Evolutionary conservation across 2,113 vertebrate genomes (phyloP).

Genomic region (Tauraco erythrolophus): DNA sequence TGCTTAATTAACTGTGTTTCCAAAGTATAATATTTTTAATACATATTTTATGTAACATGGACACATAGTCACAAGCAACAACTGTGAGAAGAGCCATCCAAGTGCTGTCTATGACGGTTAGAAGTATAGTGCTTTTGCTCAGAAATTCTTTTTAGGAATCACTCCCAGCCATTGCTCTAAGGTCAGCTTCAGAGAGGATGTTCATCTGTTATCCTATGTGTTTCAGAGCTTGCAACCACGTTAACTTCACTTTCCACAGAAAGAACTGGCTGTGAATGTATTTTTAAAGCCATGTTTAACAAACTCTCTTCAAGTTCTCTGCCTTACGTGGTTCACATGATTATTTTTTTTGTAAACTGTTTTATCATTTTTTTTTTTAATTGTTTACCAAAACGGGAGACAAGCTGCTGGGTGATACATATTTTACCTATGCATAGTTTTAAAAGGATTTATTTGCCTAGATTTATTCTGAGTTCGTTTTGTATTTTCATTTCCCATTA

Average conservation of each 20-base stretch:
- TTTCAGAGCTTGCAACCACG: not conserved
- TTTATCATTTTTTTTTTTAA: not conserved
- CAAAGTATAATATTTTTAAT: not conserved
- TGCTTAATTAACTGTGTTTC: not conserved
- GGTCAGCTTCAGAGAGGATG: not conserved
- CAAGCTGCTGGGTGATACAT: accelerated
- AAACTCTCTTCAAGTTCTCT: not conserved
- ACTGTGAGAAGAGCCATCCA: not conserved
- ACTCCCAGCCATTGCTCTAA: not conserved
- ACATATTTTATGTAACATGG: not conserved
- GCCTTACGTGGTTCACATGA: not conserved
- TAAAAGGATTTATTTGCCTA: not conserved
- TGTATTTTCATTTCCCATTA: not conserved
- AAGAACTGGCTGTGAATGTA: not conserved
- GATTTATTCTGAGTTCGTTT: not conserved
- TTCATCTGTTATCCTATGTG: accelerated
- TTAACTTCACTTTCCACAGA: not conserved
- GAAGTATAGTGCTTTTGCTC: not conserved
- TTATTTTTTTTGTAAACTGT: not conserved
- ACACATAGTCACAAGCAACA: not conserved
- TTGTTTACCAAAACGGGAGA: not conserved
- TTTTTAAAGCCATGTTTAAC: not conserved
- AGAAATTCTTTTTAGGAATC: not conserved
- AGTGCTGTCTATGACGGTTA: not conserved
- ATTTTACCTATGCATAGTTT: not conserved